phyloP scores from a whole-genome alignment of 37 sponge, comb jelly and placozoan genomes.

The Trichoplax adhaerens region DNA sequence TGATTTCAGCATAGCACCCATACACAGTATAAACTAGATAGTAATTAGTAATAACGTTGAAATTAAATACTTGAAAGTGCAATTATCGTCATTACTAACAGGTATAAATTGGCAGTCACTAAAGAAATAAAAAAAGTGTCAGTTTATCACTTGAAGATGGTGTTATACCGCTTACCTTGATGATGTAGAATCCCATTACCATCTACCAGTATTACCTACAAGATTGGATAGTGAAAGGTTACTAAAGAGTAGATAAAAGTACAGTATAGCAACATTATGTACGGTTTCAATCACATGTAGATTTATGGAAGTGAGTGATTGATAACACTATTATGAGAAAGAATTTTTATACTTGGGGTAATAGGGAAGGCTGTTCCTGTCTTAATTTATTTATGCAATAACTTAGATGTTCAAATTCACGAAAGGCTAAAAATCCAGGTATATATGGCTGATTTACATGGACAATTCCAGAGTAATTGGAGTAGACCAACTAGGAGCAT shows the following conservation, averaged over 20 bases:
- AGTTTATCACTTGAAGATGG: background rate
- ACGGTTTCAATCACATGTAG: constrained; percentile 5
- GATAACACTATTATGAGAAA: background rate
- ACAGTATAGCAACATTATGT: background rate
- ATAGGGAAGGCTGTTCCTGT: constrained; percentile 14
- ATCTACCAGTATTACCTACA: constrained; percentile 79
- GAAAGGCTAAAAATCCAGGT: constrained; percentile 84
- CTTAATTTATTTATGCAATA: constrained; percentile 33
- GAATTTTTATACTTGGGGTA: constrained; percentile 38
- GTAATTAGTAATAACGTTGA: too few species aligned
- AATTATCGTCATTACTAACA: too few species aligned
- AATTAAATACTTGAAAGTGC: too few species aligned
- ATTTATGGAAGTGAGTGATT: background rate
- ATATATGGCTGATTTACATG: constrained; percentile 29
- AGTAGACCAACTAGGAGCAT: too few species aligned
- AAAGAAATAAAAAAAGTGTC: background rate
- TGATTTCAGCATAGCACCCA: too few species aligned
- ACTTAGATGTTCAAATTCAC: constrained; percentile 65
- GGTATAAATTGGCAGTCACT: too few species aligned
- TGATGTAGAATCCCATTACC: constrained; percentile 93
- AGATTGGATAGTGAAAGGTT: background rate
- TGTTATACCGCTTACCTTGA: constrained; percentile 24
- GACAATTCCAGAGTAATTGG: too few species aligned
- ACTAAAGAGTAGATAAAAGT: background rate
- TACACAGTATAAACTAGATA: too few species aligned